Percentiles rank a stretch among this genome's conserved stretches.
Evolutionary conservation across 2,888 invertebrate species (phyloP).

Genomic region (Cephalotes varians): DNA sequence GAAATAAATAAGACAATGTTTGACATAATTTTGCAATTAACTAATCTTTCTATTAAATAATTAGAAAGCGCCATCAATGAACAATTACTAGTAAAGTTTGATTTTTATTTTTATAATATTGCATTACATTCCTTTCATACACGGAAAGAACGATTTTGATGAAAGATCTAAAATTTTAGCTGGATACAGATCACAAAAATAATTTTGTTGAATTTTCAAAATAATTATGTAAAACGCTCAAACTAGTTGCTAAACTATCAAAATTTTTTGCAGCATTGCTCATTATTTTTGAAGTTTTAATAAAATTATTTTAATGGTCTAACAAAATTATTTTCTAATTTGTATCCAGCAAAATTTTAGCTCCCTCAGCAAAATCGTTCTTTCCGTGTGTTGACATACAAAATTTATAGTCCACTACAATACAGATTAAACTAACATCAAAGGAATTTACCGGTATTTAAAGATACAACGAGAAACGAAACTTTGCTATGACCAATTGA

Average conservation of each 20-base stretch:
- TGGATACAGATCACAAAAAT: too few relatives aligned
- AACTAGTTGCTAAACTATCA: too few relatives aligned
- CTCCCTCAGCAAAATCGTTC: too few relatives aligned
- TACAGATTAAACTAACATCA: constrained; percentile 14
- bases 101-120: not conserved
- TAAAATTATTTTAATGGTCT: too few relatives aligned
- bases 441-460: not conserved
- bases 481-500: not conserved
- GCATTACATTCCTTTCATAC: not conserved
- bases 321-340: too few relatives aligned
- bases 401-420: not conserved
- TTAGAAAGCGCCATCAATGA: not conserved
- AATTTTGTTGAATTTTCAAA: too few relatives aligned
- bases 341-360: too few relatives aligned
- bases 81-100: not conserved
- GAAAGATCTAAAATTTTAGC: too few relatives aligned
- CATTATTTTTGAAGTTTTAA: too few relatives aligned
- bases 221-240: too few relatives aligned
- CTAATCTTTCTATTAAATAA: not conserved
- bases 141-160: too few relatives aligned
- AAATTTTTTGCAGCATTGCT: too few relatives aligned
- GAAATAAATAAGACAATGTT: not conserved
- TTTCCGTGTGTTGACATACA: not conserved
- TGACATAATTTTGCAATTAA: not conserved
- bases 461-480: constrained; percentile 14